These are phyloP conservation scores for Holcopasites calliopsidis DNA, from an alignment of 1,140 invertebrate species.

Conservation along the genomic window DNA sequence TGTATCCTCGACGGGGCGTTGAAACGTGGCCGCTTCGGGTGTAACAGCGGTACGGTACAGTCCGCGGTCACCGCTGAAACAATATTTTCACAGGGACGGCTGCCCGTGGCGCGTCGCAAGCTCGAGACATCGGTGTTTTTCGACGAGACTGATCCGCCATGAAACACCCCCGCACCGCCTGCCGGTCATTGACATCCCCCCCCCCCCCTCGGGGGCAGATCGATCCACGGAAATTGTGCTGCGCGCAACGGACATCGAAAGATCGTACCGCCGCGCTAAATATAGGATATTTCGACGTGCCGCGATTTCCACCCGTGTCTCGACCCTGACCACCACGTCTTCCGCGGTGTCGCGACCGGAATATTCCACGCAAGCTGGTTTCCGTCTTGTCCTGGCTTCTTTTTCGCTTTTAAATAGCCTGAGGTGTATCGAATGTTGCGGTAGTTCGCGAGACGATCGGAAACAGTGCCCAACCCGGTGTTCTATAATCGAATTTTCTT, in stretches of 20 bases:
- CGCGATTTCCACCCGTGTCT: not conserved
- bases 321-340: not conserved
- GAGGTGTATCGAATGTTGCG: too few relatives aligned
- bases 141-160: conserved; percentile 31
- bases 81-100: conserved; percentile 69
- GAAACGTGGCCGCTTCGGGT: conserved; percentile 38
- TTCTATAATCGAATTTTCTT: too few relatives aligned
- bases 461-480: too few relatives aligned
- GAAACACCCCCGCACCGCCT: not conserved
- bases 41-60: conserved; percentile 61
- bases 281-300: conserved; percentile 13
- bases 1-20: not conserved
- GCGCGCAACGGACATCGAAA: not conserved
- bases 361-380: not conserved
- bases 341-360: not conserved
- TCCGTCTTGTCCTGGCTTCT: not conserved
- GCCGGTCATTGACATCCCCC: conserved; percentile 49
- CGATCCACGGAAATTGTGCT: conserved; percentile 41
- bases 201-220: conserved; percentile 21
- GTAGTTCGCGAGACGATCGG: too few relatives aligned
- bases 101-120: conserved; percentile 51
- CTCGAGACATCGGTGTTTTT: conserved; percentile 58
- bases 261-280: conserved; percentile 18
- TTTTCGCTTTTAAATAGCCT: not conserved
- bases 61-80: conserved; percentile 54